These are phyloP conservation scores for Microtus oregoni DNA, from an alignment of 2,113 vertebrate species.

Conservation along the genomic window DNA sequence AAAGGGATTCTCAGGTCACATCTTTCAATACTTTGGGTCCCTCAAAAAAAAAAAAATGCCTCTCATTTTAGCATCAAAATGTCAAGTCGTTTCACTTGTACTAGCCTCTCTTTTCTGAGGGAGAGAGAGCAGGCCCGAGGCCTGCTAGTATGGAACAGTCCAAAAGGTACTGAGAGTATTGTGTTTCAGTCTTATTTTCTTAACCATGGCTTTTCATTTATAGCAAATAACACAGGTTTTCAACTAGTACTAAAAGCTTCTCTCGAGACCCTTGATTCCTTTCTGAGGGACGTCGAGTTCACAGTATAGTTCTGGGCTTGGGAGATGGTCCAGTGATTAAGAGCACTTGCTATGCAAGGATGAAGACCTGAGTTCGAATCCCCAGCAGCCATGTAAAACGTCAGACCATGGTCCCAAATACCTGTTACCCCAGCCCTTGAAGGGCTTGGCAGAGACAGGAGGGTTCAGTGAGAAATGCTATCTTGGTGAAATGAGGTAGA, in stretches of 20 bases:
- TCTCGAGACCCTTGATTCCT: not conserved
- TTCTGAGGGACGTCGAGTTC: not conserved
- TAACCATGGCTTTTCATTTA: not conserved
- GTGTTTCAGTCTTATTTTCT: slow-evolving; percentile 29
- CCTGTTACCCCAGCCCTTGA: too few relatives aligned
- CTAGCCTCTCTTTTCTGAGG: not conserved
- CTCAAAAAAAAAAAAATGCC: not conserved
- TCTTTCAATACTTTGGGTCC: not conserved
- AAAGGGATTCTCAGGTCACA: not conserved
- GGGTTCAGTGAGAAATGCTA: not conserved
- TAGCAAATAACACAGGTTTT: not conserved
- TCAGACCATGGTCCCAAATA: not conserved
- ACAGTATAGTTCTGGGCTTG: not conserved
- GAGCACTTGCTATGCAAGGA: not conserved
- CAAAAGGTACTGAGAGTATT: not conserved
- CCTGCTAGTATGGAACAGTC: not conserved
- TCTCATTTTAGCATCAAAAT: not conserved
- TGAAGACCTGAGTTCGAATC: not conserved
- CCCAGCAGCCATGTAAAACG: not conserved
- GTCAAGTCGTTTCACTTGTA: not conserved
- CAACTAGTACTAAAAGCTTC: not conserved
- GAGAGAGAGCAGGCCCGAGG: not conserved
- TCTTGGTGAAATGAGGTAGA: not conserved
- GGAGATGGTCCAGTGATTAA: not conserved
- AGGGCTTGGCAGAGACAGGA: not conserved